Evolutionary conservation across 53 echinoderm and acorn worm genomes (phyloP).

Genomic region (Luidia sarsii): DNA sequence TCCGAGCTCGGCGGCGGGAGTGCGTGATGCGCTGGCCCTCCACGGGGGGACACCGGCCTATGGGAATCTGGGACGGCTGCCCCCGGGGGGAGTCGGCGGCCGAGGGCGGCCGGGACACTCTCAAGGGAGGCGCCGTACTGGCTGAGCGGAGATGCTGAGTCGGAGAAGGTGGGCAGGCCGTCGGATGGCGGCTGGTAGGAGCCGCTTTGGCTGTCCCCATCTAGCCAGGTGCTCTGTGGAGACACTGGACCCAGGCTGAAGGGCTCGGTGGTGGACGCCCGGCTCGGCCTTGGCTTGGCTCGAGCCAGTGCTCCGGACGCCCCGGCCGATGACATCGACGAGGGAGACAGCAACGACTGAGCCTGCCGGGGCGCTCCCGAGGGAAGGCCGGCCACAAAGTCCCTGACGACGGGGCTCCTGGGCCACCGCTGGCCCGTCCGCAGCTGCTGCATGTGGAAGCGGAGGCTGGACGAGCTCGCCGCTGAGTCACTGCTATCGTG

Average conservation of each 20-base stretch:
- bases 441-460: neutral
- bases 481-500: neutral
- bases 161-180: constrained; percentile 70
- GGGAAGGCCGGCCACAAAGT: constrained; percentile 15
- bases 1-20: constrained; percentile 23
- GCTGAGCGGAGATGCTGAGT: constrained; percentile 36
- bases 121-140: constrained; percentile 33
- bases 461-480: neutral
- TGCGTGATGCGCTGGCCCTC: neutral
- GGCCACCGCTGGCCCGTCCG: neutral
- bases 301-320: neutral
- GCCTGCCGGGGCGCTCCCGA: neutral
- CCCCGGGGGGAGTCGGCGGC: too few species aligned
- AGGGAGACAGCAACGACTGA: too few species aligned
- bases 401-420: constrained; percentile 18
- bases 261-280: neutral
- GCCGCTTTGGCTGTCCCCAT: constrained; percentile 21
- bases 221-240: constrained; percentile 28
- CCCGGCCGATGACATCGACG: neutral
- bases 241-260: constrained; percentile 22
- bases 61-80: neutral
- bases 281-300: neutral
- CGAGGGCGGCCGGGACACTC: constrained; percentile 38
- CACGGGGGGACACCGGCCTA: constrained; percentile 9
- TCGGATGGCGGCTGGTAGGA: constrained; percentile 23